Evolutionary conservation across 2,113 vertebrate genomes (phyloP), one percentile per base, ranked within the genome.

Genomic region (Seriola rivoliana): DNA sequence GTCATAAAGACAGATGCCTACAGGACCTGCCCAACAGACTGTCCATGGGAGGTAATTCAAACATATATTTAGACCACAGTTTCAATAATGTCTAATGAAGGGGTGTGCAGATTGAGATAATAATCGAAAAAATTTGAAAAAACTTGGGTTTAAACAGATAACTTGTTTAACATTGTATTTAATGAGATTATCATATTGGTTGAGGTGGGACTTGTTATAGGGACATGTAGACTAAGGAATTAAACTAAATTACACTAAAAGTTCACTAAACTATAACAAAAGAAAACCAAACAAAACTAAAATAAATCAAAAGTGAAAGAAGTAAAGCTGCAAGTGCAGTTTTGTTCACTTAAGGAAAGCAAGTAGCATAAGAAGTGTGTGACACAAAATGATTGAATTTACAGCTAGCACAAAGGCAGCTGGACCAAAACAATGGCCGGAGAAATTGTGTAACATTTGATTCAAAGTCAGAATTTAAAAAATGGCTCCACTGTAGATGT

Each of bases 321-420:
- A 29, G 23, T 67, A 60, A 59, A 86, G 81, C 48, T 60, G 52
- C 34, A 70, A 59, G 36, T 71, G 16, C 44, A n/a, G 12, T 36
- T 74, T 71, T 71, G 17, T 60, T 7, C 12, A 67, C 54, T 67
- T 21, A 46, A 78, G 54, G 65, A 62, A 66, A 70, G 58, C 8
- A 65, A 54, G 57, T 23, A 32, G 36, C 13, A 75, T 38, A 34
- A 71, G 54, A 8, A 46, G 58, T 66, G 16, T 57, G 63, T 36
- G 60, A 34, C 34, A 71, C 65, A 78, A 78, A 55, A 48, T 81
- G 64, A 90, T 54, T 81, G 8, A 29, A 80, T 84, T 82, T 75
- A 46, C 63, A 66, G 58, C 57, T 70, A 62, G 34, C 16, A 55
- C 14, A 23, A 40, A 50, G 42, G 54, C 75, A 36, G 74, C 29